Base-by-base conservation (phyloP, 2,888 invertebrate species). In the Mimumesa dahlbomi region DNA sequence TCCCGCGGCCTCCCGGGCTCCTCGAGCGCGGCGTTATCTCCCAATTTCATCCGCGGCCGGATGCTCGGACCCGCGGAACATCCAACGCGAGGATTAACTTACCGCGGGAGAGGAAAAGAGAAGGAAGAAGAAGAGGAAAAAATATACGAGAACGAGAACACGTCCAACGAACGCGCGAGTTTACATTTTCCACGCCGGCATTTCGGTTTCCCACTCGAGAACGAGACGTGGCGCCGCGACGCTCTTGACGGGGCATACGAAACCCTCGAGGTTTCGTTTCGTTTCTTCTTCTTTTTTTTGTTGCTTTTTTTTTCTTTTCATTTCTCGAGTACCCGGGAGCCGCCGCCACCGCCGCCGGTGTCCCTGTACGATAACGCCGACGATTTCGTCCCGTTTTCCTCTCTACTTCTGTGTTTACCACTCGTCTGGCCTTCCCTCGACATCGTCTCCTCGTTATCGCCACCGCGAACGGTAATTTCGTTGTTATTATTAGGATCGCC, bases 381-480 rank as follows among this genome's bases (percentile, higher is more conserved):
- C 57, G 16, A 42, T 40, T 42, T 34, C 42, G 43, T 31, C 9
- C 38, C 40, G 19, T 34, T 42, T 25, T 21, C 25, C 54, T 46
- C 25, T 29, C 42, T 57, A 36, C 34, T 42, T 53, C 31, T 14
- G 43, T 52, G 53, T 58, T 70, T 67, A 56, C 58, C 46, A 25
- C 59, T 68, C 62, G 56, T 50, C 42, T 21, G 58, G 53, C 52
- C 64, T 58, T 62, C 66, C 53, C 71, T 64, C 64, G 66, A 68
- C 74, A 71, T 76, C 74, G 71, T 67, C 74, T 79, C 69, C 79
- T 79, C 77, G 80, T 79, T 79, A 79, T 79, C 80, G 77, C 75
- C 13, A 59, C 65, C 54, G 43, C 73, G 66, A 61, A 72, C 72
- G 77, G 64, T 57, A 72, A 79, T 79, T 70, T 79, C 70, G 59